phyloP scores from a whole-genome alignment of 1,140 invertebrate genomes.

The Chelonus insularis region DNA sequence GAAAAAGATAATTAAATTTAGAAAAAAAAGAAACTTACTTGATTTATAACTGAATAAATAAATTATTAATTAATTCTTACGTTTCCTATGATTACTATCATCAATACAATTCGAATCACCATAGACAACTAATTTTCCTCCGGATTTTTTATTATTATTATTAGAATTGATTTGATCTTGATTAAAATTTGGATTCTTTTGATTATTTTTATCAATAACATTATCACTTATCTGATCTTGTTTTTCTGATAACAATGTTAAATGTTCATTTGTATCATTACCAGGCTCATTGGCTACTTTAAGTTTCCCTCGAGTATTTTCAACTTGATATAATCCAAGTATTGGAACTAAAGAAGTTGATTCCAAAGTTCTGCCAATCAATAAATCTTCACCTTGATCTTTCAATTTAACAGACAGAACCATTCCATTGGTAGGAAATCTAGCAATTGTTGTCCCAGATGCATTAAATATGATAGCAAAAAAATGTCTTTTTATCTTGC shows the following conservation, averaged over 20 bases:
- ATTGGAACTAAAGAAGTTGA: conserved; percentile 72
- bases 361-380: conserved; percentile 59
- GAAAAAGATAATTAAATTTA: conserved; percentile 31
- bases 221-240: no score
- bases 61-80: no score
- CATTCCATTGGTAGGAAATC: conserved; percentile 67
- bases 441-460: conserved; percentile 81
- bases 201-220: conserved; percentile 31
- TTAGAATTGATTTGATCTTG: conserved; percentile 52
- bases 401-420: conserved; percentile 65
- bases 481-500: no score
- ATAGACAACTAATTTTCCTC: conserved; percentile 82
- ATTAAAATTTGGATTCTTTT: not conserved
- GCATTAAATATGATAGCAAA: conserved; percentile 61
- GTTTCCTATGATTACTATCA: conserved; percentile 81
- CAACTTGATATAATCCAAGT: conserved; percentile 81
- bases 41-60: conserved; percentile 14
- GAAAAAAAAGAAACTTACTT: conserved; percentile 4
- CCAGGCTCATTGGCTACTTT: conserved; percentile 25
- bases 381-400: conserved; percentile 67
- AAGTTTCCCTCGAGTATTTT: conserved; percentile 32
- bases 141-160: conserved; percentile 35
- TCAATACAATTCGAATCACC: conserved; percentile 96
- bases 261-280: no score
- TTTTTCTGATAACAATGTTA: no score